Conservation (phyloP, 2,113 vertebrate genomes). For the Butastur rufipennis region DNA sequence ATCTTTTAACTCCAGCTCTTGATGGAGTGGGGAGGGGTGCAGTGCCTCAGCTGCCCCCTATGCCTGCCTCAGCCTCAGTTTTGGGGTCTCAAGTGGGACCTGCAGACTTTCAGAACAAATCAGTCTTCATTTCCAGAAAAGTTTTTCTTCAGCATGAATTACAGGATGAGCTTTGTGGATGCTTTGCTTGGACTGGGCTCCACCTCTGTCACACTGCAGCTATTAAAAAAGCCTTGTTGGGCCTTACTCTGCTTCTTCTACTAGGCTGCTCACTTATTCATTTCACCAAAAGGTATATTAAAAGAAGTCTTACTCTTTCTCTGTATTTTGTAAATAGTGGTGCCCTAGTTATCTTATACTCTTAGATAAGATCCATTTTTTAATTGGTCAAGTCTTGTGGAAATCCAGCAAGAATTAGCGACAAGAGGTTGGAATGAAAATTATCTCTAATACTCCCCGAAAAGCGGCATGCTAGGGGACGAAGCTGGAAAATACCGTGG, state of each 20-base stretch:
- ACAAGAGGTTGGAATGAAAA: background rate
- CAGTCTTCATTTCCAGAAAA: background rate
- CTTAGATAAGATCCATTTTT: background rate
- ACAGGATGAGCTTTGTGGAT: background rate
- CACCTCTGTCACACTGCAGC: background rate
- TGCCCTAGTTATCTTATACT: background rate
- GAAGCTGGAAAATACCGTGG: background rate
- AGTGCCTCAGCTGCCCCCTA: background rate
- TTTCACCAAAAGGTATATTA: background rate
- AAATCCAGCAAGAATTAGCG: background rate
- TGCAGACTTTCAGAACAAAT: background rate
- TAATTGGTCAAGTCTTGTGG: background rate
- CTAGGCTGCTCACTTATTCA: background rate
- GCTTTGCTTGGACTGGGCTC: background rate
- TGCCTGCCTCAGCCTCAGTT: background rate
- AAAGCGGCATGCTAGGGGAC: background rate
- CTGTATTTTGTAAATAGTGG: background rate
- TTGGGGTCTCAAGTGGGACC: background rate
- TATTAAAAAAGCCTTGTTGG: background rate
- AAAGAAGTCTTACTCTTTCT: background rate
- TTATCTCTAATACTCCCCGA: background rate
- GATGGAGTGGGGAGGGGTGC: background rate
- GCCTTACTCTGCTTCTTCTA: background rate
- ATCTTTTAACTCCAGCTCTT: background rate
- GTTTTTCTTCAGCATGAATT: background rate